Conservation (phyloP, 1,140 invertebrate species). For the Triops cancriformis region DNA sequence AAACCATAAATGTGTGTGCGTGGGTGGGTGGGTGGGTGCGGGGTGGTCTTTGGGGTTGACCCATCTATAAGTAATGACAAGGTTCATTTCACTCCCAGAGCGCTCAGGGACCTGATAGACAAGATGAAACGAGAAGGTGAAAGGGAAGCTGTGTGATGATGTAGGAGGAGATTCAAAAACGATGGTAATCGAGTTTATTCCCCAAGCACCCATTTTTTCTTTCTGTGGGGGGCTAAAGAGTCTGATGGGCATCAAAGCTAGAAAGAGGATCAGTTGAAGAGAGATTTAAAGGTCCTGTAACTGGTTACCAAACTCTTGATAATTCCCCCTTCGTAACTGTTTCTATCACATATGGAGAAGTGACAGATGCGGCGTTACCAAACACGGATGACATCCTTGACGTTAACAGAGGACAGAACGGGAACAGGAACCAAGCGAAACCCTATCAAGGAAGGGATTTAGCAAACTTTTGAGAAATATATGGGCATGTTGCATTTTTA, state of each 20-base stretch:
- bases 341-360: background rate
- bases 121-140: background rate
- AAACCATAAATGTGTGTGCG: background rate
- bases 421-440: background rate
- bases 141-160: background rate
- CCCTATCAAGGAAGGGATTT: background rate
- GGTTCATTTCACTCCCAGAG: background rate
- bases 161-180: constrained; percentile 6
- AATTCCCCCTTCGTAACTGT: background rate
- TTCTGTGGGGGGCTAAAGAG: background rate
- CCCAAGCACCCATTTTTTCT: background rate
- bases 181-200: background rate
- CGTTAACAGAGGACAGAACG: background rate
- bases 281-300: background rate
- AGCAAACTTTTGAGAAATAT: background rate
- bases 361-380: constrained; percentile 12
- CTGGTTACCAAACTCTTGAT: background rate
- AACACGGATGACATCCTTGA: constrained; percentile 9
- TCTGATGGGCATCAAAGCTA: background rate
- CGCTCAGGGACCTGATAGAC: background rate
- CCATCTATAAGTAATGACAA: background rate
- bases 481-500: constrained; percentile 6
- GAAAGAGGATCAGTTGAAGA: background rate
- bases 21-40: background rate
- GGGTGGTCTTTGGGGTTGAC: background rate